Evolutionary conservation across 2,113 vertebrate genomes (phyloP).

Genomic region (Oncorhynchus nerka): DNA sequence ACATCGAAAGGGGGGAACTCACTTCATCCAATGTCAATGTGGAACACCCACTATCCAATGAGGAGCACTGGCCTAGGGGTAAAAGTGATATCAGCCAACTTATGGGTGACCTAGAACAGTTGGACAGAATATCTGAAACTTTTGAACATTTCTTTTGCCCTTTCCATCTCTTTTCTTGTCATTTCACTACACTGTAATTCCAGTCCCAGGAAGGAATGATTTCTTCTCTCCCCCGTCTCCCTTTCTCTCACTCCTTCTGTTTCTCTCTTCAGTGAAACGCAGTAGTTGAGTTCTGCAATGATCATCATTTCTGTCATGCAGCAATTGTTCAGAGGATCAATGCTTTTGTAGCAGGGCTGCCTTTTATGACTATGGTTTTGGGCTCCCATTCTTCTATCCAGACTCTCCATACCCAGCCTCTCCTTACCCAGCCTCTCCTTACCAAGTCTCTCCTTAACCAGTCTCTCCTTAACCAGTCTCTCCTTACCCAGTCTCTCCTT

Average conservation of each 20-base stretch:
- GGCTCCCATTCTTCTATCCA: neutral
- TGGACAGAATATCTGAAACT: conserved; percentile 18
- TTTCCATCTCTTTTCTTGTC: neutral
- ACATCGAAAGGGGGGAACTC: neutral
- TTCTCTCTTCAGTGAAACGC: conserved; percentile 26
- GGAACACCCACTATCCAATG: neutral
- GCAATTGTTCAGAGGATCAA: conserved; percentile 60
- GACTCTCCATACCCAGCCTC: no score
- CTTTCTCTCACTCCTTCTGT: conserved; percentile 24
- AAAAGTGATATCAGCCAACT: conserved; percentile 40
- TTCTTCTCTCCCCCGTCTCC: neutral
- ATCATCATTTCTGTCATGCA: conserved; percentile 66
- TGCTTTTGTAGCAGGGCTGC: conserved; percentile 50
- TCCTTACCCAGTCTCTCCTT: no score
- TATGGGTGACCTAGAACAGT: conserved; percentile 15
- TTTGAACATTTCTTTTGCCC: conserved; percentile 1
- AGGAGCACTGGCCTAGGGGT: neutral
- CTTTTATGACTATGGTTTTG: conserved; percentile 7
- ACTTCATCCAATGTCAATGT: neutral
- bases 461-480: no score
- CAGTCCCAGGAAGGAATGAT: neutral
- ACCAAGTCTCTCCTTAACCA: no score
- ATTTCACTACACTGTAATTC: neutral
- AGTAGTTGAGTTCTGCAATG: conserved; percentile 43
- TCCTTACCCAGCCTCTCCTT: no score